Conservation (phyloP, 2,797 vertebrate genomes). For the Gymnoscopelus microlampas region DNA sequence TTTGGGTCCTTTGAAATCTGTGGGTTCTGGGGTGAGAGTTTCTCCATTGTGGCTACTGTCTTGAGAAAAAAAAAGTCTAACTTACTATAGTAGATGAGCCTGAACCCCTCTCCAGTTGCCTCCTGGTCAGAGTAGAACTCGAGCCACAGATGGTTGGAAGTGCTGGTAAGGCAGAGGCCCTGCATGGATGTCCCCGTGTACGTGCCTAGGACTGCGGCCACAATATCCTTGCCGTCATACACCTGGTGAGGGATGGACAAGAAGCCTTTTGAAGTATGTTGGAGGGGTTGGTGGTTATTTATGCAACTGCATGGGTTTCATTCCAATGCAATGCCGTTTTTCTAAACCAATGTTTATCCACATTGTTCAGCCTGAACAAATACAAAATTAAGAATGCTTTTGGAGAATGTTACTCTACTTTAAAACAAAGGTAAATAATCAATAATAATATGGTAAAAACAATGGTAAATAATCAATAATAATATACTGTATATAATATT, state of each 20-base stretch:
- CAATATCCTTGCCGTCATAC: constrained; percentile 93
- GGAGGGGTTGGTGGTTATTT: background rate
- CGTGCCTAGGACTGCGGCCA: constrained; percentile 87
- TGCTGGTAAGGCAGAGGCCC: constrained; percentile 90
- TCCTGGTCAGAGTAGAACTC: constrained; percentile 95
- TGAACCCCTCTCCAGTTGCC: constrained; percentile 91
- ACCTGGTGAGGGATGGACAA: constrained; percentile 81
- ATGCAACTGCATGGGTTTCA: too few relatives aligned
- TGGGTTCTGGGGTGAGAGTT: constrained; percentile 50
- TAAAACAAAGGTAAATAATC: too few relatives aligned
- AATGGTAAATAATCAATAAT: background rate
- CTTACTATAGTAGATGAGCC: constrained; percentile 94
- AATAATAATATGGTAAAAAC: too few relatives aligned
- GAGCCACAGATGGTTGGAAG: constrained; percentile 96
- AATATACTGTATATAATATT: constrained; percentile 43
- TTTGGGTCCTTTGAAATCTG: constrained; percentile 49
- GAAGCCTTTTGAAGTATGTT: background rate
- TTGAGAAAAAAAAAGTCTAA: constrained; percentile 54
- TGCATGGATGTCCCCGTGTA: constrained; percentile 88
- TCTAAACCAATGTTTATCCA: too few relatives aligned
- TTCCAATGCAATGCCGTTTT: too few relatives aligned
- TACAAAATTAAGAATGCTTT: background rate
- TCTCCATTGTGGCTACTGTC: constrained; percentile 58
- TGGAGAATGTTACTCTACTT: background rate
- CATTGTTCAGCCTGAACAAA: too few relatives aligned